These are phyloP conservation scores for Lampropteryx suffumata DNA, from an alignment of 2,888 invertebrate species.

Conservation along the genomic window DNA sequence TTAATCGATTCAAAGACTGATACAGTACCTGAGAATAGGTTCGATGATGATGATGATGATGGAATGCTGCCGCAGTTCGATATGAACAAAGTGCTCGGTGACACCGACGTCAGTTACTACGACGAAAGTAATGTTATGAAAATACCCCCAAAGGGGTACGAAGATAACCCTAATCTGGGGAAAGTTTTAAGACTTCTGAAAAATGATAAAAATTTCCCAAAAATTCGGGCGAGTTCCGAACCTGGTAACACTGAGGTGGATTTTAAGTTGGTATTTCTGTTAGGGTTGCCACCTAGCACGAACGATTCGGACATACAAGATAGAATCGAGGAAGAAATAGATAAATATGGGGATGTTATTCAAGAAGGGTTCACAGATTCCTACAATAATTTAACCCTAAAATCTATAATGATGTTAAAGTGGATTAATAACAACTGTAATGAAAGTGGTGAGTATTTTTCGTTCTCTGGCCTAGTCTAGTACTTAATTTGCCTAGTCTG, in stretches of 20 bases:
- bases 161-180: conserved; percentile 54
- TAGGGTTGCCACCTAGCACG: conserved; percentile 85
- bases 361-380: conserved; percentile 93
- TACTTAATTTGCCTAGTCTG: too few relatives aligned
- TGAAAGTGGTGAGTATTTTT: conserved; percentile 74
- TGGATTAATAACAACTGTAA: conserved; percentile 89
- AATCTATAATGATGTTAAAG: conserved; percentile 92
- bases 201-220: conserved; percentile 48
- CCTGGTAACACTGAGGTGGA: conserved; percentile 46
- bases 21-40: conserved; percentile 50
- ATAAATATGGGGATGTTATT: conserved; percentile 88
- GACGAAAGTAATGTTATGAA: conserved; percentile 72
- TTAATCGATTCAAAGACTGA: conserved; percentile 52
- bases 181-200: conserved; percentile 55
- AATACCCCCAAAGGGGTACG: conserved; percentile 70
- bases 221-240: conserved; percentile 36
- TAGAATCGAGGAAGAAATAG: conserved; percentile 85
- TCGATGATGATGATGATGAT: conserved; percentile 59
- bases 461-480: too few relatives aligned
- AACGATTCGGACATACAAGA: conserved; percentile 83
- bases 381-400: conserved; percentile 93
- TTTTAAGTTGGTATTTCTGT: conserved; percentile 72
- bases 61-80: conserved; percentile 68
- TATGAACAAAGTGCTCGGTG: conserved; percentile 67
- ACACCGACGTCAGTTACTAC: conserved; percentile 47